phyloP scores from a whole-genome alignment of 2,888 invertebrate species.

The Xylota sylvarum region DNA sequence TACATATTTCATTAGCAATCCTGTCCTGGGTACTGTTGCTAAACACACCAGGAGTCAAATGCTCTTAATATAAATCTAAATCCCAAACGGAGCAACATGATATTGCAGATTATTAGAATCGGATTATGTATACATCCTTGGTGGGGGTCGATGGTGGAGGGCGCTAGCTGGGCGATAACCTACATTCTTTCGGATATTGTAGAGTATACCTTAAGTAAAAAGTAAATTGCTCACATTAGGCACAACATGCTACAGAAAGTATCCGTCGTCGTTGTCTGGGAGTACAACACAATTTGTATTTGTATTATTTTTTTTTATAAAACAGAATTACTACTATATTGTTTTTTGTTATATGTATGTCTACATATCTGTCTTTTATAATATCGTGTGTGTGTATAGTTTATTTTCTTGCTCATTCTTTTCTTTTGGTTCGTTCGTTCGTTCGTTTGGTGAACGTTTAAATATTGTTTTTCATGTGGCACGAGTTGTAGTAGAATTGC shows the following conservation, averaged over 20 bases:
- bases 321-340: conserved; percentile 30
- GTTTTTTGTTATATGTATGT: conserved; percentile 34
- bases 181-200: conserved; percentile 55
- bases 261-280: conserved; percentile 19
- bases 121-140: conserved; percentile 35
- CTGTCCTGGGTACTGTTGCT: conserved; percentile 22
- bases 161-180: conserved; percentile 54
- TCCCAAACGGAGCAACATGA: conserved; percentile 43
- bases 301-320: conserved; percentile 26
- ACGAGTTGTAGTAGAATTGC: conserved; percentile 70
- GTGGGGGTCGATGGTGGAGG: not conserved
- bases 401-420: conserved; percentile 55
- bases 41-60: conserved; percentile 49
- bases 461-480: conserved; percentile 68
- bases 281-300: conserved; percentile 47
- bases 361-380: conserved; percentile 47
- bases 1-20: conserved; percentile 36
- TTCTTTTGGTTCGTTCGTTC: conserved; percentile 37
- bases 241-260: conserved; percentile 47
- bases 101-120: conserved; percentile 65
- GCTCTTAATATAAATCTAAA: conserved; percentile 49
- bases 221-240: conserved; percentile 44
- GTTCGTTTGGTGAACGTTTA: conserved; percentile 53
- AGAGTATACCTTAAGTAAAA: conserved; percentile 31
- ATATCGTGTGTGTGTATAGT: conserved; percentile 46